A percentile compares a stretch with the other conserved stretches of the same genome.
Conservation (phyloP, 2,888 invertebrate genomes). For the Hypolimnas misippus region DNA sequence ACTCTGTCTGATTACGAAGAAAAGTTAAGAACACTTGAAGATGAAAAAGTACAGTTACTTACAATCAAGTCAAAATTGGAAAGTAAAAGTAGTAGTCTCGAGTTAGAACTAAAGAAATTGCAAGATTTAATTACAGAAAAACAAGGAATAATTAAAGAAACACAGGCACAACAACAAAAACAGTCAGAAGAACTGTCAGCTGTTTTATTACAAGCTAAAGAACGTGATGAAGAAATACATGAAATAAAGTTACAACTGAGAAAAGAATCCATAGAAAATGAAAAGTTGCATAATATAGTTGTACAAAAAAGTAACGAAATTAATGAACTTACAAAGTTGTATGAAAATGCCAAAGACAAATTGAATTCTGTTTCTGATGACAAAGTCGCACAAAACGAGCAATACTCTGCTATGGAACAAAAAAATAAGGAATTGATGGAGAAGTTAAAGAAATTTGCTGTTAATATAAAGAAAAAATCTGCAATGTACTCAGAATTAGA, state of each 20-base stretch:
- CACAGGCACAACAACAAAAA: constrained; percentile 75
- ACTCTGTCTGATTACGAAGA: constrained; percentile 70
- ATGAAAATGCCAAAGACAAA: constrained; percentile 72
- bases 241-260: constrained; percentile 79
- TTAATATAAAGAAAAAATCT: constrained; percentile 89
- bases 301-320: constrained; percentile 78
- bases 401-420: constrained; percentile 73
- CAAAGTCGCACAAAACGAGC: constrained; percentile 70
- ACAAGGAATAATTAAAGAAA: constrained; percentile 71
- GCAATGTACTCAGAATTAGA: constrained; percentile 87
- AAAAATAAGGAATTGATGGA: constrained; percentile 89
- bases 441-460: constrained; percentile 91
- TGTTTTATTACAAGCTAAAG: constrained; percentile 75
- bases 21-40: constrained; percentile 70
- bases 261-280: constrained; percentile 85
- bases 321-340: constrained; percentile 73
- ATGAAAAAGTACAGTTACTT: constrained; percentile 69
- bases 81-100: constrained; percentile 60
- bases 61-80: constrained; percentile 64
- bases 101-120: constrained; percentile 67
- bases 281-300: constrained; percentile 85
- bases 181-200: constrained; percentile 76
- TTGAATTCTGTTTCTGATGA: constrained; percentile 64
- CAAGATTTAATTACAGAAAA: constrained; percentile 75
- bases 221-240: constrained; percentile 83